These are phyloP conservation scores for Heliconius erato DNA, from an alignment of 2,888 invertebrate genomes.

Conservation along the genomic window DNA sequence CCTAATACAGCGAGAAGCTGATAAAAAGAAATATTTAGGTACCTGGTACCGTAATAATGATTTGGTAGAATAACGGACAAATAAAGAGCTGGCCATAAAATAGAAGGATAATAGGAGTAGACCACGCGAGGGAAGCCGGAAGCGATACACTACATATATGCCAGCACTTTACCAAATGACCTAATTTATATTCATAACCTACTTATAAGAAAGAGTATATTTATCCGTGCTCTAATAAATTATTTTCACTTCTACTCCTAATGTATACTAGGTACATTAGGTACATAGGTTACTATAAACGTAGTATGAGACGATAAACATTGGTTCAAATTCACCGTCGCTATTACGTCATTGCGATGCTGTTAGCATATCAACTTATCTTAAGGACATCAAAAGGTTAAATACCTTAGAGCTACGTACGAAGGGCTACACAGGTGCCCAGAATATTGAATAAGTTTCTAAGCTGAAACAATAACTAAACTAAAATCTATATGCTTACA, in stretches of 20 bases:
- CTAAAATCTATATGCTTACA: not conserved
- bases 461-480: not conserved
- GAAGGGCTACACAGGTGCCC: constrained; percentile 45
- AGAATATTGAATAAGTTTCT: not conserved
- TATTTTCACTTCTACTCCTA: not conserved
- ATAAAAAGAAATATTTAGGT: too few species aligned
- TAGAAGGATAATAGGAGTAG: too few species aligned
- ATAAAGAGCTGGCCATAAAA: too few species aligned
- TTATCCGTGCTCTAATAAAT: not conserved
- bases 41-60: too few species aligned
- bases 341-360: constrained; percentile 58
- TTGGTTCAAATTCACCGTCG: constrained; percentile 40
- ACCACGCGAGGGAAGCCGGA: too few species aligned
- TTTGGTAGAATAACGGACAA: too few species aligned
- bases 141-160: too few species aligned
- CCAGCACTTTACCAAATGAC: not conserved
- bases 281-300: constrained; percentile 28
- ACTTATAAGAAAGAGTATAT: not conserved
- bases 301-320: constrained; percentile 3
- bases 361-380: constrained; percentile 56
- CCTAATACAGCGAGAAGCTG: too few species aligned
- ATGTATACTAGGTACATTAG: not conserved
- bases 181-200: not conserved
- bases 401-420: constrained; percentile 48
- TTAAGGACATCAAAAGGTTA: constrained; percentile 60